Evolutionary conservation across 2,888 invertebrate species (phyloP), one percentile per base, ranked within the genome.

Genomic region (Anoplius nigerrimus): DNA sequence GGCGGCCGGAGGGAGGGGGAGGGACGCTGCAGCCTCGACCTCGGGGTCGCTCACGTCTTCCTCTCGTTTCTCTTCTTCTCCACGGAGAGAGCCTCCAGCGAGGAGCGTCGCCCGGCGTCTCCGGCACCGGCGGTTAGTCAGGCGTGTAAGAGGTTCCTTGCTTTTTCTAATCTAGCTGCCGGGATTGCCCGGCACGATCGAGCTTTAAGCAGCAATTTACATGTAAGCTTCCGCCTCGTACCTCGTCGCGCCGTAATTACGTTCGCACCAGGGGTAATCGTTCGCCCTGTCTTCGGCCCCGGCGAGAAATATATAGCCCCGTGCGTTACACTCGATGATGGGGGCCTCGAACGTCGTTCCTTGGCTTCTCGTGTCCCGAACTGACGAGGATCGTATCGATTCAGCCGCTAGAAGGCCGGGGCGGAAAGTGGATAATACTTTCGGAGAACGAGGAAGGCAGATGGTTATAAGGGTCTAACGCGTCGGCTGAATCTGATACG

Each of bases 141-240:
- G 68, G 72, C 76, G 70, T 62, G 76, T 72, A 73, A 75, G 71
- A 73, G 76, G 66, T 69, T 74, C 70, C 73, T 70, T 72, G 73
- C 78, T 79, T 81, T 79, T 82, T 84, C 81, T 84, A 85, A 85
- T 84, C 81, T 81, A 72, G 76, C 72, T 61, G 63, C 58, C 73
- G 71, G 77, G 81, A 81, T 81, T 78, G 82, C 75, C 79, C 74
- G 74, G 69, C 74, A 66, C 72, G 80, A 79, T 81, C 75, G 81
- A 71, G 78, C 82, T 86, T 84, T 87, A 87, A 87, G 82, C 83
- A 84, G 84, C 87, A 87, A 86, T 87, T 86, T 87, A 83, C 86
- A 87, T 87, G 86, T 82, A 82, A 79, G 81, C 75, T 76, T 70
- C 79, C 75, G 75, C 68, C 71, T 56, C 66, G 73, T 63, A 61